phyloP scores from a whole-genome alignment of 2,888 invertebrate genomes.

The Mactromeris polynyma region DNA sequence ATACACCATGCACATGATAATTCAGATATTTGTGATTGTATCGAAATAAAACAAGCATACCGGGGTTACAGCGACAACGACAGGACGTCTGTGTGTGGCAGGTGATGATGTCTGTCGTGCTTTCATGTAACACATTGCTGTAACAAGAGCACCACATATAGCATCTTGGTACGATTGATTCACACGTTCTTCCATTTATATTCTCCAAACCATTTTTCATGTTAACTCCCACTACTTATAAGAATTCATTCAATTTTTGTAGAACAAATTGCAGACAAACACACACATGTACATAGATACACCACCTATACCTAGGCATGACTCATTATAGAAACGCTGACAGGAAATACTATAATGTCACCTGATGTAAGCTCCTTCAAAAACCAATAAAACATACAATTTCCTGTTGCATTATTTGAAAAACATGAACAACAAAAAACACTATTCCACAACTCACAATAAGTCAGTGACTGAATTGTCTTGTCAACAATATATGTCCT shows the following conservation, averaged over 20 bases:
- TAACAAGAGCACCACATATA: constrained; percentile 81
- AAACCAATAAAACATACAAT: not conserved
- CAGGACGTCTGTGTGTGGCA: constrained; percentile 53
- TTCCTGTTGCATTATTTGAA: not conserved
- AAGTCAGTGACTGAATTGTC: not conserved
- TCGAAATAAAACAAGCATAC: not conserved
- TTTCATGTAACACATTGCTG: constrained; percentile 83
- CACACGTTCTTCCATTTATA: constrained; percentile 61
- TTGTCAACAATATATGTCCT: constrained; percentile 22
- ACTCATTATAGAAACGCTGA: not conserved
- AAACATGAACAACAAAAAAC: not conserved
- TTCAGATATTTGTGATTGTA: not conserved
- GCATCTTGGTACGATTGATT: constrained; percentile 81
- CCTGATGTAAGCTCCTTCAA: not conserved
- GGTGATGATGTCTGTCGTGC: constrained; percentile 64
- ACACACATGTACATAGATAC: not conserved
- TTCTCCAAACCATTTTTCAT: not conserved
- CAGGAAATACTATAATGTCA: not conserved
- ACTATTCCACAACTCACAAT: not conserved
- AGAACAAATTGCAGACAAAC: not conserved
- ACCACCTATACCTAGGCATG: not conserved
- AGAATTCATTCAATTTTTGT: not conserved
- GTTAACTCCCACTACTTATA: constrained; percentile 22
- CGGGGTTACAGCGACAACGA: constrained; percentile 77
- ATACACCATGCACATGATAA: not conserved